Evolutionary conservation across 2,888 invertebrate genomes (phyloP), one percentile per base, ranked within the genome.

Genomic region (Branchinecta sandiegonensis): DNA sequence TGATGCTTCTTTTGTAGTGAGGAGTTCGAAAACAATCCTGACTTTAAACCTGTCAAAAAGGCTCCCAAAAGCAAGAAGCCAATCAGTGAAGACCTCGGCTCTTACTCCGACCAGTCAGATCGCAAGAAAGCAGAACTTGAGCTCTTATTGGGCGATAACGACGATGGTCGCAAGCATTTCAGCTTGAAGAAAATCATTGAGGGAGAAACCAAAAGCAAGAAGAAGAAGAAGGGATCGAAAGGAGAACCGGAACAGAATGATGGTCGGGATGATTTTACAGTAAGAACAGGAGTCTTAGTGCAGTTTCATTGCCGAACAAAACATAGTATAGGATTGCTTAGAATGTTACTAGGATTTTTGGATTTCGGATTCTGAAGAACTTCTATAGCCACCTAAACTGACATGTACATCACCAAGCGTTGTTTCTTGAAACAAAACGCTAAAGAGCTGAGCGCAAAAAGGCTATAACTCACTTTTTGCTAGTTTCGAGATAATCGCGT

Each of bases 171-270:
- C 77, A 83, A 84, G 66, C 92, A 93, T 77, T 92, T 92, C 73
- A 88, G 86, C 76, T 81, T 91, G 71, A 87, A 88, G 74, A 86
- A 87, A 76, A 90, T 92, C 69, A 85, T 89, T 75, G 86, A 88
- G 73, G 77, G 80, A 0, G 86, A 79, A 63, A 71, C 72, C 47
- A 73, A 72, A 69, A 74, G 74, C 70, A 73, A 72, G 68, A 73
- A 72, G 67, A 72, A 73, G 78, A 80, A 69, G 71, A 69, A 68
- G 14, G 73, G 66, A 72, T 73, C 63, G 81, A 83, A 73, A 79
- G 77, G 78, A 68, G 78, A 80, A 67, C 78, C 80, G 67, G 80
- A 81, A 71, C 14, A n/a, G 7, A 69, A 65, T 65, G 67, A 12
- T 69, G 77, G 81, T 14, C 76, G 77, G 50, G 83, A 84, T 74